A percentile compares a stretch with the other conserved stretches of the same genome.
Evolutionary conservation across 2,797 vertebrate species (phyloP).

Genomic region (Spinus pinus): DNA sequence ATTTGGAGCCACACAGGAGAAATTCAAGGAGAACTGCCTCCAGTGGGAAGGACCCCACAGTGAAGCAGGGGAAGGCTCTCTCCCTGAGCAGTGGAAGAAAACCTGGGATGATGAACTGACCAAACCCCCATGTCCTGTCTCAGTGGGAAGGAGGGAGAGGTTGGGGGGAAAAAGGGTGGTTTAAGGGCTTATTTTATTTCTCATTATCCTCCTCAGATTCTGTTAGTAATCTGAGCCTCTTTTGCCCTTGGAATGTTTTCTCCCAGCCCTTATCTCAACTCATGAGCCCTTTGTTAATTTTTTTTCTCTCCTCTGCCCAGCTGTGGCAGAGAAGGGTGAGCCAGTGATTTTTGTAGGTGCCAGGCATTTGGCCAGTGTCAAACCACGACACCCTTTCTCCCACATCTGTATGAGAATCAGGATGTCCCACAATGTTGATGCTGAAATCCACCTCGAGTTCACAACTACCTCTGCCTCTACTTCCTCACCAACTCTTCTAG

Average conservation of each 20-base stretch:
- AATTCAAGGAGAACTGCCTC: not conserved
- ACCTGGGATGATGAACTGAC: not conserved
- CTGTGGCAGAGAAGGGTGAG: not conserved
- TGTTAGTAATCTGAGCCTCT: not conserved
- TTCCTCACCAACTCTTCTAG: not conserved
- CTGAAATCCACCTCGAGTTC: not conserved
- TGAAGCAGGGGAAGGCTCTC: too few relatives aligned
- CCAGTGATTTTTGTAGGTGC: rapidly evolving
- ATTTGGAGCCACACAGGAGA: not conserved
- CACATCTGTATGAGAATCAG: not conserved
- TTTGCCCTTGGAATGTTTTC: not conserved
- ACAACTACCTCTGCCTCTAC: not conserved
- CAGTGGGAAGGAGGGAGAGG: not conserved
- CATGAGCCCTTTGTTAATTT: rapidly evolving
- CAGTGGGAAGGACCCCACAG: rapidly evolving
- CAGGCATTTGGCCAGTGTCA: not conserved
- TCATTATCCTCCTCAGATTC: not conserved
- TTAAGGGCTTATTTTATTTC: not conserved
- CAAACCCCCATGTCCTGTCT: not conserved
- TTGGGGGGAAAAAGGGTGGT: rapidly evolving
- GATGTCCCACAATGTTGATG: not conserved
- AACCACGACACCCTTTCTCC: not conserved
- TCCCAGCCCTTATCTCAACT: not conserved
- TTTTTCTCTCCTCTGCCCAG: not conserved
- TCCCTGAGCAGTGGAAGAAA: not conserved